Evolutionary conservation across 1,140 invertebrate species (phyloP), one percentile per base, ranked within the genome.

Genomic region (Ptiloglossa arizonensis): DNA sequence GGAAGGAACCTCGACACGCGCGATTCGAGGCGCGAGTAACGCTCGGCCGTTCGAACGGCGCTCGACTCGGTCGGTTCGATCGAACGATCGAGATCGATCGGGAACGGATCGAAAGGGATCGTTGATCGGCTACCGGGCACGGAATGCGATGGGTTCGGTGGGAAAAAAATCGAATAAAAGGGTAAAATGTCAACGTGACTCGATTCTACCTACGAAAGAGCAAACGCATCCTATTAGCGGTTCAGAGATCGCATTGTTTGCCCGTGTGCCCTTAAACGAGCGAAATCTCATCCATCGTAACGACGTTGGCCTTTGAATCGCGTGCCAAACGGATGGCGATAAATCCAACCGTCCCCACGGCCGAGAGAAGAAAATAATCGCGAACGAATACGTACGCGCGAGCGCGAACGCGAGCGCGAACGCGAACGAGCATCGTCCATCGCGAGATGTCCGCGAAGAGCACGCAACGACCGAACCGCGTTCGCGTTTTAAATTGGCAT

Each of bases 221-320:
- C 84, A 83, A 88, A 87, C 85, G 89, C 86, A 90, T 90, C 89
- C 87, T 86, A 88, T 90, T 89, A 88, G 86, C 89, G 85, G 88
- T 89, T 87, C 86, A 87, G 74, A 90, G 90, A 90, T 90, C 87
- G 81, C 78, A 82, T 87, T 86, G 84, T 85, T 87, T 67, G 60
- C 44, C 8, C 54, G 81, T 56, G 78, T 85, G 81, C 84, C 83
- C 84, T 85, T 86, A 86, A 85, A 86, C 68, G 67, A 83, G 68
- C 71, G 69, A 82, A 59, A 80, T 86, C 76, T 54, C 66, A 80
- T 82, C 71, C 64, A 70, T 90, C 89, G 88, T 90, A 87, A 90
- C 83, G 81, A 85, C 77, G 80, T 63, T 90, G 89, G 88, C 90
- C 88, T 91, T 91, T 91, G 85, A 82, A 76, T 87, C 76, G 81